Evolutionary conservation across 2,797 vertebrate species (phyloP).

Genomic region (Pantherophis vulpinus): DNA sequence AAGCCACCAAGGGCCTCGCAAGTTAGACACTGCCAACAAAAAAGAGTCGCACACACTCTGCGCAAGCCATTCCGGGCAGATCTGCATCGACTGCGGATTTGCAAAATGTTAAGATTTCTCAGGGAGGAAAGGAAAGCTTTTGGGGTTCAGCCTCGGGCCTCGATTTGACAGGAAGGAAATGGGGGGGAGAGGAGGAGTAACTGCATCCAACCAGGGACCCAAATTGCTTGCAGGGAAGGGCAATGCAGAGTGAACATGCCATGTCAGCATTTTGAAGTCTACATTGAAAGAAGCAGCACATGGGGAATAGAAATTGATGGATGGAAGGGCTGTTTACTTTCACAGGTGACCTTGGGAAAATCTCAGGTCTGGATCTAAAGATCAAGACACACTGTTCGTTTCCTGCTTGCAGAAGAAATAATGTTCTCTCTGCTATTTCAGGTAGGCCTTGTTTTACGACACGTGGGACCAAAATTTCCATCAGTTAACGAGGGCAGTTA

Average conservation of each 20-base stretch:
- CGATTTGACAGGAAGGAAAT: background rate
- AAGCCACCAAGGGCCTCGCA: background rate
- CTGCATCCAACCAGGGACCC: background rate
- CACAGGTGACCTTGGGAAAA: background rate
- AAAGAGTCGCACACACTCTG: background rate
- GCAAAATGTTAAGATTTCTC: background rate
- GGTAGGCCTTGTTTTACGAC: background rate
- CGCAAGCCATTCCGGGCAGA: background rate
- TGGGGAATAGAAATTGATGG: background rate
- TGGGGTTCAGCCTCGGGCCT: background rate
- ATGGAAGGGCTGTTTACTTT: background rate
- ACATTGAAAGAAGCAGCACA: background rate
- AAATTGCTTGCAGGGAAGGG: background rate
- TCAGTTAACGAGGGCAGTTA: background rate
- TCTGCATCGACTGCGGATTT: background rate
- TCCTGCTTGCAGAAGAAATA: background rate
- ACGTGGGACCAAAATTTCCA: background rate
- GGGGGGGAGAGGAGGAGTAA: background rate
- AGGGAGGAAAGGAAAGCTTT: background rate
- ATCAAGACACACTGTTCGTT: background rate
- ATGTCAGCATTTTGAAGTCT: background rate
- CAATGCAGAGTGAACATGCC: background rate
- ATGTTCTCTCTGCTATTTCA: background rate
- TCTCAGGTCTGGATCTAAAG: background rate
- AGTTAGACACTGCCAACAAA: background rate